A percentile compares a stretch with the other conserved stretches of the same genome.
Conservation (phyloP, 92 coral and sea anemone species). For the Muricea muricata region DNA sequence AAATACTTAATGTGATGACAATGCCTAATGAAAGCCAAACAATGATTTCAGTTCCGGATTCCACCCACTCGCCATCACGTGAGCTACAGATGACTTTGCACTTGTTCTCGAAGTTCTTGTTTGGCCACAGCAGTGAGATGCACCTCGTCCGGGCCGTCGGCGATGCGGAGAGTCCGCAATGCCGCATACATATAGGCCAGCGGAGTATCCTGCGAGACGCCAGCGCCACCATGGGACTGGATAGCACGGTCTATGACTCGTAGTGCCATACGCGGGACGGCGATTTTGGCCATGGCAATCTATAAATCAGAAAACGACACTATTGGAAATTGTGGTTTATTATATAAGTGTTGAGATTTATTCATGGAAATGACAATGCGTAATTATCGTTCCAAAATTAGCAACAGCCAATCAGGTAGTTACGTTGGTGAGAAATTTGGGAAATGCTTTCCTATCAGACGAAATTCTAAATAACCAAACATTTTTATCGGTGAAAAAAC, state of each 20-base stretch:
- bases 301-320: slow-evolving; percentile 31
- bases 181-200: slow-evolving; percentile 73
- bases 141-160: slow-evolving; percentile 99
- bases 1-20: no score
- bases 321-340: no score
- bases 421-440: no score
- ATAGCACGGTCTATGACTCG: slow-evolving; percentile 94
- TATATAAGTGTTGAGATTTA: no score
- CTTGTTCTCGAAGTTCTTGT: slow-evolving; percentile 73
- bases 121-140: slow-evolving; percentile 95
- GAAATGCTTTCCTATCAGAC: no score
- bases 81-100: slow-evolving; percentile 17
- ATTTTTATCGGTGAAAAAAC: no score
- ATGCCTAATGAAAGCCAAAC: no score
- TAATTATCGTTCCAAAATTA: no score
- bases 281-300: slow-evolving; percentile 98
- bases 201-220: slow-evolving; percentile 94
- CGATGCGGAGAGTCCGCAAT: slow-evolving; percentile 86
- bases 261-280: slow-evolving; percentile 87
- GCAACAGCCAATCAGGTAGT: no score
- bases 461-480: no score
- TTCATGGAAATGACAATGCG: no score
- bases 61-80: neutral
- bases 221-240: slow-evolving; percentile 98
- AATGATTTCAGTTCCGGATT: no score